Evolutionary conservation across 1,140 invertebrate genomes (phyloP), one percentile per base, ranked within the genome.

Genomic region (Venturia canescens): DNA sequence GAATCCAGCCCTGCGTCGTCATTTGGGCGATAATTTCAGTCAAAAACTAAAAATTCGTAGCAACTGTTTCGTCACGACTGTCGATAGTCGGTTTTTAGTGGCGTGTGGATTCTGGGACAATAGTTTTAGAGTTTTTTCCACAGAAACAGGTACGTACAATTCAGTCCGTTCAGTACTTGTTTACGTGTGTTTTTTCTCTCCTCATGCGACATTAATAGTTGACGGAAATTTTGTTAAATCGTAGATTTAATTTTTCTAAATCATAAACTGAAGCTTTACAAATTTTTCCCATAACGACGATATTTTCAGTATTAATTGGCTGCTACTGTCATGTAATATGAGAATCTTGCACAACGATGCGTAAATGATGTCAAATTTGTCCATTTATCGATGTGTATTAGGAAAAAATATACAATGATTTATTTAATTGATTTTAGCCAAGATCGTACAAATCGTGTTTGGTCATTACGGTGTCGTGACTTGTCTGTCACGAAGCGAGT

Each of bases 21-120:
- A 98, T 89, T 93, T 99, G 44, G 99, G 98, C 66, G 98, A 99
- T 87, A 99, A 99, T 92, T 98, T 98, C 91, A 98, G 97, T 87
- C 98, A 99, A 91, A 97, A 98, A 88, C 93, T 99, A 26, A 96
- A 96, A 87, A 97, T 99, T 84, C 94, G 96, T 63, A 97, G 96
- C 80, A 98, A 97, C 89, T 99, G 98, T 89, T 99, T 99, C 92
- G 97, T 99, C 13, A 99, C 98, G 16, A 99, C 98, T 0, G 98
- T 99, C 4, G 99, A 99, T 90, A 98, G 97, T 84, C 94, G 97
- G 80, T 99, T 98, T 90, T 94, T 99, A 75, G 96, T 99, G 80
- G 98, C 98, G n/a, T 98, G 98, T 91, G 98, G 98, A 60, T 99
- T 99, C 92, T 99, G 98, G 97, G 99, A 99, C 90, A 99, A 99